These are phyloP conservation scores for Corythornis madagascariensis DNA, from an alignment of 2,113 vertebrate genomes.

Conservation along the genomic window DNA sequence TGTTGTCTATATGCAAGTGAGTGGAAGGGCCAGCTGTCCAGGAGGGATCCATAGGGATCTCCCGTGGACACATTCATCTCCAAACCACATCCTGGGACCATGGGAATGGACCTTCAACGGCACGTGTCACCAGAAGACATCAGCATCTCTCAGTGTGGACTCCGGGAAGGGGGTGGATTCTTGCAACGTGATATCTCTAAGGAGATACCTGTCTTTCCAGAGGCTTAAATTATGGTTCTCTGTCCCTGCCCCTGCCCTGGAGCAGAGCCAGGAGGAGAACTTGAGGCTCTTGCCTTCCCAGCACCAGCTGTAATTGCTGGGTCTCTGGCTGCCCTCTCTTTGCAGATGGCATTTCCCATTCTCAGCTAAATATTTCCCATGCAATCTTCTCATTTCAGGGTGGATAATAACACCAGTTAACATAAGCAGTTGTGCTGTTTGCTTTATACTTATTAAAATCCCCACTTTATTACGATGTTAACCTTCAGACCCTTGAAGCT, in stretches of 20 bases:
- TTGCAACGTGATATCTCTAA: too few relatives aligned
- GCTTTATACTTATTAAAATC: background rate
- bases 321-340: too few relatives aligned
- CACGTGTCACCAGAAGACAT: too few relatives aligned
- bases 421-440: background rate
- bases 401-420: background rate
- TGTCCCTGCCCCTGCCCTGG: too few relatives aligned
- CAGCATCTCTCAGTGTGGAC: too few relatives aligned
- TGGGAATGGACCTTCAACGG: too few relatives aligned
- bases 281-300: too few relatives aligned
- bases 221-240: too few relatives aligned
- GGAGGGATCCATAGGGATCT: background rate
- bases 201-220: too few relatives aligned
- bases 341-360: background rate
- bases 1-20: rapidly evolving
- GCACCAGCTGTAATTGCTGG: too few relatives aligned
- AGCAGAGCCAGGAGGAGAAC: too few relatives aligned
- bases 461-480: background rate
- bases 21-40: background rate
- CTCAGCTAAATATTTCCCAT: background rate
- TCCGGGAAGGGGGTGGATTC: too few relatives aligned
- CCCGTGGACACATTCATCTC: background rate
- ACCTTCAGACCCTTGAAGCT: background rate
- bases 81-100: background rate
- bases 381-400: background rate